Base-by-base conservation (phyloP, 2,888 invertebrate genomes). In the Lochmaea crataegi region DNA sequence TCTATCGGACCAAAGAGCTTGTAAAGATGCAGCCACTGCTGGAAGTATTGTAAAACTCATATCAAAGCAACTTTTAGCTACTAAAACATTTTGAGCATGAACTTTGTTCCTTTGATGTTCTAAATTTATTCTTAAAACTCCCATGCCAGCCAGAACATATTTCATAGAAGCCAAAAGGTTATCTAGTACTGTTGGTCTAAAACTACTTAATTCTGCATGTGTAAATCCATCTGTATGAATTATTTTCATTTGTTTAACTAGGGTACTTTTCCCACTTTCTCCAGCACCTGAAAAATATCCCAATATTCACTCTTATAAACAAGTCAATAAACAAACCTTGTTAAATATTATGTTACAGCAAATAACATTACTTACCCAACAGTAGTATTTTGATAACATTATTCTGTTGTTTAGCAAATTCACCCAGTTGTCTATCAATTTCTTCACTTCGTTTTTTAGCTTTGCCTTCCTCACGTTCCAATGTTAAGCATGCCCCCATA, bases 231-330 rank as follows among this genome's bases (percentile, higher is more conserved):
- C 90, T 70, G 90, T 90, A 82, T 92, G 91, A 72, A 92, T 92
- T 69, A 92, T 92, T 84, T 91, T 92, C 91, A 92, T 92, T 86
- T 92, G 92, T 82, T 91, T 92, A 6, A 92, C 91, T 75, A 92
- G 83, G 22, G 92, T 92, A 82, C 91, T 91, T 86, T 92, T 92
- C 5, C 91, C 91, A 85, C 91, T 91, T 83, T 92, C 92, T 11
- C 91, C 91, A 74, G 92, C 91, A 70, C 92, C 92, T 90, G 65
- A 66, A 60, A 73, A 22, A 22, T 12, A 18, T 41, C 38, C 1
- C 42, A 51, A 60, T 12, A 22, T n/a, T 60, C 2, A 11, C n/a
- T 32, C 60, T 32, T 16, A n/a, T 38, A 60, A 22, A 14, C 14
- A 12, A 26, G 5, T 58, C 7, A 1, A n/a, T 10, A 7, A 65